phyloP scores from a whole-genome alignment of 2,113 vertebrate genomes.

The Rhynchomys soricoides region DNA sequence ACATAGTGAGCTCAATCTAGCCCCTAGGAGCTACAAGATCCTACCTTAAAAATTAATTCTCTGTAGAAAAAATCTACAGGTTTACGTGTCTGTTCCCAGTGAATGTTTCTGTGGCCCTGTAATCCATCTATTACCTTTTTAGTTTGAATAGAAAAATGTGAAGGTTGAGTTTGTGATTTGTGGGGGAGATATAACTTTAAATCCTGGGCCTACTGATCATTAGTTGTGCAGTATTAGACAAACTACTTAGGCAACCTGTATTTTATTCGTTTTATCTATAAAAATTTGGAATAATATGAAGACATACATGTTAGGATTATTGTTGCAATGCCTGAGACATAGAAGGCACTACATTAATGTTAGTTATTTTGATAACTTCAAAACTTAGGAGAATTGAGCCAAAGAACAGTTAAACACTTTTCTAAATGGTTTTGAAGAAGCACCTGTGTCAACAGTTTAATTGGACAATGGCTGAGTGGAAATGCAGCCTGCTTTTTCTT shows the following conservation, averaged over 20 bases:
- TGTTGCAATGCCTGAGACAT: background rate
- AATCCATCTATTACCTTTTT: background rate
- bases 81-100: background rate
- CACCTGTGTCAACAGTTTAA: background rate
- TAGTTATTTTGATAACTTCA: background rate
- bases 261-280: background rate
- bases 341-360: background rate
- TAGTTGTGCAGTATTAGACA: background rate
- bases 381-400: background rate
- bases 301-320: background rate
- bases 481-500: background rate
- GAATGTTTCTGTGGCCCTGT: background rate
- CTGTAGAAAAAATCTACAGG: background rate
- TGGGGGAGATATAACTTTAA: constrained; percentile 2
- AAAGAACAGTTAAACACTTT: background rate
- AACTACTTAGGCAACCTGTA: background rate
- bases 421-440: background rate
- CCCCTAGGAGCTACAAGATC: too few species aligned
- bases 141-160: background rate
- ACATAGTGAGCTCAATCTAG: background rate
- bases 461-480: background rate
- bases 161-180: background rate
- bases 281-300: background rate
- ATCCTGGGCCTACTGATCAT: background rate
- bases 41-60: background rate